These are phyloP conservation scores for Rhagonycha fulva DNA, from an alignment of 2,888 invertebrate species.

Conservation along the genomic window DNA sequence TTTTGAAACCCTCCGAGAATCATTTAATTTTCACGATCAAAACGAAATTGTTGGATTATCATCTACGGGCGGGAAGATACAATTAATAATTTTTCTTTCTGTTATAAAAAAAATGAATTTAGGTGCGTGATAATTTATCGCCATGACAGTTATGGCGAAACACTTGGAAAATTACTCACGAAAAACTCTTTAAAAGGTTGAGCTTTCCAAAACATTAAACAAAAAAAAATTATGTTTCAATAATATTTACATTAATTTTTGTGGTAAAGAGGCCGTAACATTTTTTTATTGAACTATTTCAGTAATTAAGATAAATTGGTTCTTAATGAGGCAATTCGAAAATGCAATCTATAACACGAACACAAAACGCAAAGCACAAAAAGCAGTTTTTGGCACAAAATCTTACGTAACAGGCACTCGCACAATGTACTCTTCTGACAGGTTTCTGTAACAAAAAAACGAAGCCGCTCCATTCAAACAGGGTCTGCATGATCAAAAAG, in stretches of 20 bases:
- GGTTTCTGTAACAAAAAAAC: constrained; percentile 59
- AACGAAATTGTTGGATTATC: neutral
- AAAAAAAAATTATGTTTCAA: neutral
- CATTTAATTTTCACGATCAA: neutral
- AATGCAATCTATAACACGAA: constrained; percentile 23
- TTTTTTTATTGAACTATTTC: neutral
- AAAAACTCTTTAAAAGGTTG: neutral
- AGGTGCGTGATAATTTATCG: neutral
- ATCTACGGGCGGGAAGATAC: neutral
- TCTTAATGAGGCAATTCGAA: constrained; percentile 6
- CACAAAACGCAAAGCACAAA: constrained; percentile 34
- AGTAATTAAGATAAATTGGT: neutral
- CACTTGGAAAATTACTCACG: neutral
- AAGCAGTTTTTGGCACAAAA: constrained; percentile 43
- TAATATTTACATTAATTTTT: neutral
- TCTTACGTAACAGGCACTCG: constrained; percentile 87
- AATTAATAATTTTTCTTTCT: neutral
- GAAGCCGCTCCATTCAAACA: constrained; percentile 50
- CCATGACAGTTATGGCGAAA: neutral
- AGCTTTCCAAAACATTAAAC: neutral
- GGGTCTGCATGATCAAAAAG: constrained; percentile 29
- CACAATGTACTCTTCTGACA: constrained; percentile 82
- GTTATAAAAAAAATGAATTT: neutral
- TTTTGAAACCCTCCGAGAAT: neutral
- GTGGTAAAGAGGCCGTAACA: neutral